Base-by-base conservation (phyloP, 37 sponge, comb jelly and placozoan species). In the Aphrocallistes beatrix region DNA sequence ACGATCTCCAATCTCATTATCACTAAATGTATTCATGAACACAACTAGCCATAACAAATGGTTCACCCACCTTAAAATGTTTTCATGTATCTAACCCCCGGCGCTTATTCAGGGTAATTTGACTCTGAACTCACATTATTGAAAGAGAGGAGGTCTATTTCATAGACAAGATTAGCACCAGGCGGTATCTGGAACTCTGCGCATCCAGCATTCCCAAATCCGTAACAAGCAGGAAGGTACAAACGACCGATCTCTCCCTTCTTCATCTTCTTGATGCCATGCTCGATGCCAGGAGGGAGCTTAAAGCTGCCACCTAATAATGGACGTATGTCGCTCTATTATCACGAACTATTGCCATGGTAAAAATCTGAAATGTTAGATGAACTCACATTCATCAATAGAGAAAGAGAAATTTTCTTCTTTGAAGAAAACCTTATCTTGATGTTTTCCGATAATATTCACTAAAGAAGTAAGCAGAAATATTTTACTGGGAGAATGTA, bases 211-310 rank as follows among this genome's bases (percentile, higher is more conserved):
- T 86, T 86, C 6, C 93, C 96, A 49, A 50, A 91, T 34, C 82
- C 93, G 83, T 95, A 93, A 37, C 81, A 23, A 39, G 95, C 84
- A 50, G 85, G 85, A 47, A 97, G 86, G 36, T 85, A 81, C 36
- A 97, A 23, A 37, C 23, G 37, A 6, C 88, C 86, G 16, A 21
- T 38, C 84, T 97, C 93, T 23, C 81, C 85, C 34, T 81, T 84
- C 89, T 90, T 94, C 95, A 97, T 94, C 81, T 91, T 87, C 38
- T 84, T 88, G 34, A 97, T 83, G 25, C 91, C 98, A 38, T 81
- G 51, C 88, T 97, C 98, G 36, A 97, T 84, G 0, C 89, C 91
- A 1, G 51, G 51, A 28, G 93, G 16, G 1, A 95, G 25, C 36
- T 82, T 84, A 0, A 51, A n/a, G 42, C 90, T 92, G 38, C 39